A percentile compares a stretch with the other conserved stretches of the same genome.
phyloP scores from a whole-genome alignment of 2,113 vertebrate species.

The Peromyscus polionotus region DNA sequence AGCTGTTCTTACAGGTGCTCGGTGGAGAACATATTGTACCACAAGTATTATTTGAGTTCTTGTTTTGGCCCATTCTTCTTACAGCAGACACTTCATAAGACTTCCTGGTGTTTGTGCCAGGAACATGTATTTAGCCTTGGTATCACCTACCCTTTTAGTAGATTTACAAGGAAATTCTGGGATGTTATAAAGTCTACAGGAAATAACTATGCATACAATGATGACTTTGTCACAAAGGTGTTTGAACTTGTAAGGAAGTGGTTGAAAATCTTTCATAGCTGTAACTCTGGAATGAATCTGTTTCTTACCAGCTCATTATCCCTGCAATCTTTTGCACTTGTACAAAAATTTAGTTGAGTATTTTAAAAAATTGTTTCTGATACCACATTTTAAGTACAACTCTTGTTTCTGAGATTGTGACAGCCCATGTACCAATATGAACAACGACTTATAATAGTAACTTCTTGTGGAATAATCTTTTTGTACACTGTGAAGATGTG shows the following conservation, averaged over 20 bases:
- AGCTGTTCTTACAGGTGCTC: conserved; percentile 42
- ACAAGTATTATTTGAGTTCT: conserved; percentile 23
- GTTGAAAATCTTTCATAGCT: conserved; percentile 34
- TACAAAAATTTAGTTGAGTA: neutral
- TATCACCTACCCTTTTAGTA: conserved; percentile 73
- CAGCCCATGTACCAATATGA: neutral
- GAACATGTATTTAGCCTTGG: conserved; percentile 51
- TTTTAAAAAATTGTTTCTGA: conserved; percentile 30
- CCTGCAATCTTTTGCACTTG: neutral
- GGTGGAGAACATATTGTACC: conserved; percentile 47
- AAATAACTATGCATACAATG: conserved; percentile 58
- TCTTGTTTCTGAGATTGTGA: conserved; percentile 50
- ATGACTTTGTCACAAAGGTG: conserved; percentile 62
- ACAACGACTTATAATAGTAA: neutral
- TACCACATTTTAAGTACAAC: neutral
- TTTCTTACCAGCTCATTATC: conserved; percentile 1
- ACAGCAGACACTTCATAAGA: conserved; percentile 45
- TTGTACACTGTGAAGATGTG: no score
- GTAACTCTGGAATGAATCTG: conserved; percentile 1
- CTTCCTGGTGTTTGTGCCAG: conserved; percentile 81
- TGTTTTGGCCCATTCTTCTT: conserved; percentile 5
- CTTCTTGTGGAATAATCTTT: no score
- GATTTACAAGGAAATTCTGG: conserved; percentile 70
- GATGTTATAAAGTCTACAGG: conserved; percentile 68
- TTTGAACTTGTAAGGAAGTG: conserved; percentile 47